phyloP scores from a whole-genome alignment of 2,888 invertebrate genomes.

The Gisinianus flammeolus region DNA sequence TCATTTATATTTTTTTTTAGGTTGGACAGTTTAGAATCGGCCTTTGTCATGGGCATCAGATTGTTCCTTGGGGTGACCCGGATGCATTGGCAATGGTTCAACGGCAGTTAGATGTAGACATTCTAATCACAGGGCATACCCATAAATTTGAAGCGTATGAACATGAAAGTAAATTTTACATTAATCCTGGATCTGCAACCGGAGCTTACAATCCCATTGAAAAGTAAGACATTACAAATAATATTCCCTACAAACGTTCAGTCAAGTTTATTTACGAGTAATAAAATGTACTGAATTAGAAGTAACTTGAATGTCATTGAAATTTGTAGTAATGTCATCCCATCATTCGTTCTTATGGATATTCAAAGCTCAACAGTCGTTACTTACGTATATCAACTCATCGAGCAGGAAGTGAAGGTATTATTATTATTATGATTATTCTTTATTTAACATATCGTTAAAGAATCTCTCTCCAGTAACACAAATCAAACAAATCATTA shows the following conservation, averaged over 20 bases:
- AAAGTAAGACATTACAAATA: constrained; percentile 70
- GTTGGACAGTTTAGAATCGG: constrained; percentile 99
- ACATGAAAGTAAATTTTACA: constrained; percentile 98
- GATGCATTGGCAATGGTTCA: constrained; percentile 92
- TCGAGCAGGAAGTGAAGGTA: constrained; percentile 99
- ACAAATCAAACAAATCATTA: too few species aligned
- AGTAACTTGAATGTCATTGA: too few species aligned
- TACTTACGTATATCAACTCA: constrained; percentile 96
- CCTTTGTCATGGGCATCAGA: constrained; percentile 93
- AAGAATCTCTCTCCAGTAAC: too few species aligned
- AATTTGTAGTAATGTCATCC: constrained; percentile 77
- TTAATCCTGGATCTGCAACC: constrained; percentile 98
- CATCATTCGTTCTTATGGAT: constrained; percentile 98
- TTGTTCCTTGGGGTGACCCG: constrained; percentile 96
- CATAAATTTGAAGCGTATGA: constrained; percentile 98
- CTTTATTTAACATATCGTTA: too few species aligned
- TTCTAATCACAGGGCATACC: constrained; percentile 97
- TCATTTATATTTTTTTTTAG: not conserved
- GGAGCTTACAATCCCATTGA: constrained; percentile 95
- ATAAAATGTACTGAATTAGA: too few species aligned
- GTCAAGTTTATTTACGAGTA: too few species aligned
- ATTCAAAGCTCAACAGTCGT: constrained; percentile 98
- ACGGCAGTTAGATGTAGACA: constrained; percentile 96
- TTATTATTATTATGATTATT: too few species aligned
- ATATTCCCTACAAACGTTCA: too few species aligned